Evolutionary conservation across 2,888 invertebrate species (phyloP).

Genomic region (Panorpa germanica): DNA sequence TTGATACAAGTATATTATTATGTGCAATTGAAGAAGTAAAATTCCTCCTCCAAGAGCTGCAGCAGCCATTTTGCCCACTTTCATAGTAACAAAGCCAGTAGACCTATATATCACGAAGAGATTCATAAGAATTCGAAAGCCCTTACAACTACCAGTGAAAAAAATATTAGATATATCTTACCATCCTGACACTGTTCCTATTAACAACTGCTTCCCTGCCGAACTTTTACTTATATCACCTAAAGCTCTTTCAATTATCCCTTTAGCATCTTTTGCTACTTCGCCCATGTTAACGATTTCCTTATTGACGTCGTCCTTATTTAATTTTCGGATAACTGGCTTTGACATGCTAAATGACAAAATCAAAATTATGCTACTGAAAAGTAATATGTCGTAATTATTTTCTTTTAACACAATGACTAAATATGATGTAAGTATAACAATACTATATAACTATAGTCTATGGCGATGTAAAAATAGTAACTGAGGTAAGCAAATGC

Average conservation of each 20-base stretch:
- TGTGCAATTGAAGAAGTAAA: constrained; percentile 68
- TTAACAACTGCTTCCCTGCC: constrained; percentile 67
- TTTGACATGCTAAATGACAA: too few relatives aligned
- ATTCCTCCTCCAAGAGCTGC: constrained; percentile 80
- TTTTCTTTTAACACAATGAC: too few relatives aligned
- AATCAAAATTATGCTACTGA: too few relatives aligned
- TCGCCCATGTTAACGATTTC: constrained; percentile 38
- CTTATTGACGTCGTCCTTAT: constrained; percentile 26
- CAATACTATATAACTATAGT: too few relatives aligned
- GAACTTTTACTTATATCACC: constrained; percentile 71
- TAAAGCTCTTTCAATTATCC: constrained; percentile 51
- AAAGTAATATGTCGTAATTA: too few relatives aligned
- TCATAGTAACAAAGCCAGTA: constrained; percentile 28
- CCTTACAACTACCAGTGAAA: neutral
- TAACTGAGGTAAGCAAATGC: too few relatives aligned
- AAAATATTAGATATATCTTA: constrained; percentile 23
- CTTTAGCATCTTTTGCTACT: constrained; percentile 50
- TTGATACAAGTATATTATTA: too few relatives aligned
- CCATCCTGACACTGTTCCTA: constrained; percentile 85
- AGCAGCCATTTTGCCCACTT: constrained; percentile 81
- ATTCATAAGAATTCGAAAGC: neutral
- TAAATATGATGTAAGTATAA: too few relatives aligned
- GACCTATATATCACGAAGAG: constrained; percentile 16
- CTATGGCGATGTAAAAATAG: too few relatives aligned
- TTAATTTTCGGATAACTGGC: too few relatives aligned